A percentile compares a stretch with the other conserved stretches of the same genome.
These are phyloP conservation scores for Caenorhabditis virilis DNA, from an alignment of 2,888 invertebrate genomes.

Conservation along the genomic window DNA sequence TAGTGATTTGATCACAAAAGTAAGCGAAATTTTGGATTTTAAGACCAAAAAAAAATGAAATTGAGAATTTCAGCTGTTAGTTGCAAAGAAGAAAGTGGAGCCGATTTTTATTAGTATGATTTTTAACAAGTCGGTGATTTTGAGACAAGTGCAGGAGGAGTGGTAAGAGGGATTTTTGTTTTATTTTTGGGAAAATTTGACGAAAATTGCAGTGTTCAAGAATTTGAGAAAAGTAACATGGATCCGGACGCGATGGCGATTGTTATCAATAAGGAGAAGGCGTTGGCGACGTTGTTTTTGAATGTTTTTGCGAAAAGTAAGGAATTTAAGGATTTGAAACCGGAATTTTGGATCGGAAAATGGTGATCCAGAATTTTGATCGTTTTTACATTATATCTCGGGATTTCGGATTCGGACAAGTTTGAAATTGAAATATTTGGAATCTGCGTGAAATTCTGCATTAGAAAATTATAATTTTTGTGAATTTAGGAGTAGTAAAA, in stretches of 20 bases:
- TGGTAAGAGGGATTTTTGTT: slow-evolving; percentile 9
- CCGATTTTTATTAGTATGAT: slow-evolving; percentile 24
- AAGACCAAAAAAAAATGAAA: neutral
- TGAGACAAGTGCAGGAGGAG: slow-evolving; percentile 19
- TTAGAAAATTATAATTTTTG: too few species aligned
- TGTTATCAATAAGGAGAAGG: slow-evolving; percentile 11
- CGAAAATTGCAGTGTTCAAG: neutral
- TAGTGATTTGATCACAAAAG: slow-evolving; percentile 12
- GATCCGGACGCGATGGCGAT: slow-evolving; percentile 8
- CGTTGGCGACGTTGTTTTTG: slow-evolving; percentile 15
- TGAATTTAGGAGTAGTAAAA: too few species aligned
- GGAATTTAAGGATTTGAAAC: neutral
- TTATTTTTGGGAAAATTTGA: neutral
- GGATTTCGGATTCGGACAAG: too few species aligned
- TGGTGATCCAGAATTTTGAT: too few species aligned
- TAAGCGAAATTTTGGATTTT: neutral
- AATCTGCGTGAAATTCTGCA: too few species aligned
- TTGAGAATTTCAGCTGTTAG: slow-evolving; percentile 6
- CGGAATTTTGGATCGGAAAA: too few species aligned
- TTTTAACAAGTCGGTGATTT: slow-evolving; percentile 17
- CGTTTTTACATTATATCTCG: too few species aligned
- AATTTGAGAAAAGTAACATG: neutral
- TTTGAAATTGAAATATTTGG: too few species aligned
- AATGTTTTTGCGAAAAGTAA: slow-evolving; percentile 30
- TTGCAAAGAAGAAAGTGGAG: slow-evolving; percentile 6